Evolutionary conservation across 2,888 invertebrate genomes (phyloP).

Genomic region (Temnothorax unifasciatus): DNA sequence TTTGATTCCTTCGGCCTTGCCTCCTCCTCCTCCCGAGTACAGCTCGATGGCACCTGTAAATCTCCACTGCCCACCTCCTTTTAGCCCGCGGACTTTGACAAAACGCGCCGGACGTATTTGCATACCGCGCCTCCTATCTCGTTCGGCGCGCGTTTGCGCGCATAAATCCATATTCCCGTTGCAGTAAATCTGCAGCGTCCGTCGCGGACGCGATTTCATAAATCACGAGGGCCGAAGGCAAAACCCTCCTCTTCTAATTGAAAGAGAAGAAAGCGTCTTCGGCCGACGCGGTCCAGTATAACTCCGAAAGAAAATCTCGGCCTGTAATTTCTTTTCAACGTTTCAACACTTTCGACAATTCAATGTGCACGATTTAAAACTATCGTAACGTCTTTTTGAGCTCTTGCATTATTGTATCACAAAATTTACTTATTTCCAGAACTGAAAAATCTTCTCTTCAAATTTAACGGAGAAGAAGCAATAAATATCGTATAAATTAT

Average conservation of each 20-base stretch:
- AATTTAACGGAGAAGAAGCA: neutral
- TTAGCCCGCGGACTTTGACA: slow-evolving; percentile 56
- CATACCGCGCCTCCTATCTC: slow-evolving; percentile 59
- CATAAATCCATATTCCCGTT: slow-evolving; percentile 60
- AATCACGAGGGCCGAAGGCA: slow-evolving; percentile 50
- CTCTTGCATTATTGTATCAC: neutral
- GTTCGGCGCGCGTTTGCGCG: slow-evolving; percentile 34
- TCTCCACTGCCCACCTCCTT: slow-evolving; percentile 18
- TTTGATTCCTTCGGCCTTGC: slow-evolving; percentile 46
- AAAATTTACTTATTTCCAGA: slow-evolving; percentile 6
- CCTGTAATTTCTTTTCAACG: neutral
- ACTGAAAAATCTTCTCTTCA: neutral
- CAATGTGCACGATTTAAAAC: neutral
- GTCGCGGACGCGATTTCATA: slow-evolving; percentile 50
- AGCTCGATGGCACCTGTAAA: slow-evolving; percentile 31
- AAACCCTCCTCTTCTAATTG: slow-evolving; percentile 62
- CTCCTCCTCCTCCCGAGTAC: neutral
- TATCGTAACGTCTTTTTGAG: neutral
- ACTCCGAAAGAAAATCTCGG: neutral
- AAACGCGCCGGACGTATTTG: slow-evolving; percentile 47
- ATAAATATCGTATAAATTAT: neutral
- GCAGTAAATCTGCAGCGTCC: slow-evolving; percentile 52
- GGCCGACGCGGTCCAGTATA: neutral
- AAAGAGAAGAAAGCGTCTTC: slow-evolving; percentile 40
- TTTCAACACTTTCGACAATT: neutral